Percentiles rank a stretch among this genome's conserved stretches.
These are phyloP conservation scores for Apamea anceps DNA, from an alignment of 2,888 invertebrate species.

Conservation along the genomic window DNA sequence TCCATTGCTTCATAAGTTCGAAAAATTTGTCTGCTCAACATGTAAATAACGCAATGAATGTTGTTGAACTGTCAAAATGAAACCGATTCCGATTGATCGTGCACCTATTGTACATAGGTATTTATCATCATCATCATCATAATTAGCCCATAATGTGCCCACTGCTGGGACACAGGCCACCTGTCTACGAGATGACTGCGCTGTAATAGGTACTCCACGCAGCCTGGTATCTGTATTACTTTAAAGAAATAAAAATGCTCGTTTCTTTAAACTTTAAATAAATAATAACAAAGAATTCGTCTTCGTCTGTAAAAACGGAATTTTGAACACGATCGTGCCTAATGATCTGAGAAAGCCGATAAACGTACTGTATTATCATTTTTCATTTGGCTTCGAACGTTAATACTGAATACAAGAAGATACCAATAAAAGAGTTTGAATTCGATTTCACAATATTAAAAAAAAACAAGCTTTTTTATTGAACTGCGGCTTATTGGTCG, in stretches of 20 bases:
- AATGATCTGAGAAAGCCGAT: constrained; percentile 37
- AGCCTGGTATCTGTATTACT: not conserved
- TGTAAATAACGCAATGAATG: too few relatives aligned
- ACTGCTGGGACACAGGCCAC: too few relatives aligned
- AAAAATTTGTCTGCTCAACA: too few relatives aligned
- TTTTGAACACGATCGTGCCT: constrained; percentile 23
- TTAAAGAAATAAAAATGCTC: not conserved
- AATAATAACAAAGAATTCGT: constrained; percentile 13
- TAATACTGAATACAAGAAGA: not conserved
- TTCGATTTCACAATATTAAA: not conserved
- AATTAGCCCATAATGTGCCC: too few relatives aligned
- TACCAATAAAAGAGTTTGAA: not conserved
- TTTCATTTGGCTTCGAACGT: constrained; percentile 6
- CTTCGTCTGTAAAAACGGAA: constrained; percentile 2
- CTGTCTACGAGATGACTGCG: too few relatives aligned
- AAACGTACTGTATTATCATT: constrained; percentile 16
- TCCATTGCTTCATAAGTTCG: too few relatives aligned
- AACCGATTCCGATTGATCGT: too few relatives aligned
- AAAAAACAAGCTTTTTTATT: not conserved
- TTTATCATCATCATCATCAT: too few relatives aligned
- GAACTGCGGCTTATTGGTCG: too few relatives aligned
- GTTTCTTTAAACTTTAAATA: not conserved
- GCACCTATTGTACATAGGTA: not conserved
- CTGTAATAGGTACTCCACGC: too few relatives aligned
- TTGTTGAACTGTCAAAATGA: too few relatives aligned